Conservation (phyloP, 2,113 vertebrate genomes). For the Clarias macrocephalus region DNA sequence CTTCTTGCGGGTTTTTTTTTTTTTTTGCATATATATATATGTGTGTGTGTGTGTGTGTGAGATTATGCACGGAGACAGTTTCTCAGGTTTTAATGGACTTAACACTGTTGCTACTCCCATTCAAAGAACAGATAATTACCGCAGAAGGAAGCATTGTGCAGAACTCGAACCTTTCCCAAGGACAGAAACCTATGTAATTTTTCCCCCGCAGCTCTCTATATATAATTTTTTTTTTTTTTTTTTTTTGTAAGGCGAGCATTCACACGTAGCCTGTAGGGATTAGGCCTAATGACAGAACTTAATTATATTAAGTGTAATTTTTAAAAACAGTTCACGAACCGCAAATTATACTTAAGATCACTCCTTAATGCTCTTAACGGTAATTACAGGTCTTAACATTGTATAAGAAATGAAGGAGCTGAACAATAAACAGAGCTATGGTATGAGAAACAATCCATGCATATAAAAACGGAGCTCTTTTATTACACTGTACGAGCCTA, state of each 20-base stretch:
- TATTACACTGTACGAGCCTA: neutral
- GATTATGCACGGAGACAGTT: conserved; percentile 58
- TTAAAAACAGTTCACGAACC: conserved; percentile 83
- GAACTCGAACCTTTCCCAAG: conserved; percentile 61
- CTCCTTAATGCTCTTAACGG: conserved; percentile 78
- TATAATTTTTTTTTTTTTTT: conserved; percentile 60
- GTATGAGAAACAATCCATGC: conserved; percentile 37
- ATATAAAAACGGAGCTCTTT: conserved; percentile 11
- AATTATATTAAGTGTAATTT: conserved; percentile 85
- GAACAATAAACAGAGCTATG: conserved; percentile 34
- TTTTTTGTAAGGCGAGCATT: conserved; percentile 67
- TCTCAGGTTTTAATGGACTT: conserved; percentile 62
- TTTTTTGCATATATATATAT: conserved; percentile 1
- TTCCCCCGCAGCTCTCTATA: conserved; percentile 58
- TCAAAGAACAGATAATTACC: conserved; percentile 68
- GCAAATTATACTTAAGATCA: conserved; percentile 82
- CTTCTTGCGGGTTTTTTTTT: conserved; percentile 25
- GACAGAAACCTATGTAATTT: conserved; percentile 62
- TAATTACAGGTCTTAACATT: conserved; percentile 79
- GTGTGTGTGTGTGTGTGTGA: conserved; percentile 30
- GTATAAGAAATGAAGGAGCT: conserved; percentile 58
- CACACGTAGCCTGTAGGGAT: conserved; percentile 75
- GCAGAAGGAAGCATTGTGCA: conserved; percentile 58
- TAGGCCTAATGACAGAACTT: conserved; percentile 81
- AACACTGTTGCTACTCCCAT: conserved; percentile 57